phyloP scores from a whole-genome alignment of 2,797 vertebrate species.

The Gila robusta region DNA sequence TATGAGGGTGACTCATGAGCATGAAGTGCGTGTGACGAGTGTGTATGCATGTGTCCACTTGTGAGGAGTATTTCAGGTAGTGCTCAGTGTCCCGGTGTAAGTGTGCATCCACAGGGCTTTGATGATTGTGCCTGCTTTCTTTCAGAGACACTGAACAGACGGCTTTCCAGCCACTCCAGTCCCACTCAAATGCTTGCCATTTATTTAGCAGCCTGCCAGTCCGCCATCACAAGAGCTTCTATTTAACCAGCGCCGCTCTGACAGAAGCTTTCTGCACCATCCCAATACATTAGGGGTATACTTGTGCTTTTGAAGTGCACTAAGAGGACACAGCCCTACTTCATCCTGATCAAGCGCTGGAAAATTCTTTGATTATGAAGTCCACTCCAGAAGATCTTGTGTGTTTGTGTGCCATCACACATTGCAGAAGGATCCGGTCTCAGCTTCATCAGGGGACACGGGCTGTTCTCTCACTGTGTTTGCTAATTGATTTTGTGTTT shows the following conservation, averaged over 20 bases:
- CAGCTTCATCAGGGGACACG: conserved; percentile 1
- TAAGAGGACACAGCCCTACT: conserved; percentile 28
- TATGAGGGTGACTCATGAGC: conserved; percentile 26
- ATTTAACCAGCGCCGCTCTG: conserved; percentile 48
- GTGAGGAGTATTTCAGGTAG: conserved; percentile 23
- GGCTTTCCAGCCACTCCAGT: conserved; percentile 61
- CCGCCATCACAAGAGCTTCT: conserved; percentile 62
- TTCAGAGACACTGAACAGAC: conserved; percentile 51
- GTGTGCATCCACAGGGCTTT: conserved; percentile 52
- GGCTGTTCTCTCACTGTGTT: conserved; percentile 43
- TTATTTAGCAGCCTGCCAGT: conserved; percentile 64
- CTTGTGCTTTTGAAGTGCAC: conserved; percentile 56
- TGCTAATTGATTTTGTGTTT: conserved; percentile 59
- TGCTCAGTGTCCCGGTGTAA: conserved; percentile 17
- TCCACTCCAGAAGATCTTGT: neutral
- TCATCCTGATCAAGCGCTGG: conserved; percentile 15
- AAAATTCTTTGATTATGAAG: neutral
- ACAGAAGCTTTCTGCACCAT: conserved; percentile 31
- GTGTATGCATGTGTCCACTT: conserved; percentile 28
- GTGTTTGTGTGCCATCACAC: neutral
- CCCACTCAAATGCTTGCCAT: conserved; percentile 68
- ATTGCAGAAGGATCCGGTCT: conserved; percentile 32
- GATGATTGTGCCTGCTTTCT: conserved; percentile 50
- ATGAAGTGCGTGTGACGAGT: conserved; percentile 1
- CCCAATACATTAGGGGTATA: conserved; percentile 41